Evolutionary conservation across 2,797 vertebrate genomes (phyloP), one percentile per base, ranked within the genome.

Genomic region (Bovichtus variegatus): DNA sequence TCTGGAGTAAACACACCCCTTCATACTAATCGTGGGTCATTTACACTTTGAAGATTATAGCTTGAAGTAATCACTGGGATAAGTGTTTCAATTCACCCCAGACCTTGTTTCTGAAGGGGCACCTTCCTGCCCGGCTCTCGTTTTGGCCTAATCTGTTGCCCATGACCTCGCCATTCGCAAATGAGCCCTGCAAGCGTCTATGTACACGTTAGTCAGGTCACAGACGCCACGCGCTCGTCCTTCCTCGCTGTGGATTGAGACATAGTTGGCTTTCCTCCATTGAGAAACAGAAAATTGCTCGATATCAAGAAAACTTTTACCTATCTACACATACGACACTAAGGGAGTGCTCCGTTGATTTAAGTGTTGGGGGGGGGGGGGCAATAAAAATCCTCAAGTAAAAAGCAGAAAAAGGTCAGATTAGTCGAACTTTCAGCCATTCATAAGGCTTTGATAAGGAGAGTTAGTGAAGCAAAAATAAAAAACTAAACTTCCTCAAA

Each of bases 391-490:
- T 84, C 71, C 86, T 93, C 89, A 85, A 93, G 91, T 84, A 91
- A 95, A 90, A 94, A 94, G 91, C 53, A 85, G 68, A 77, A n/a
- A 82, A 84, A 68, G 75, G 51, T 89, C 80, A 44, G 74, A 94
- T 95, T 92, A 92, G 85, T 95, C 85, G 76, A 94, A 94, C 91
- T 93, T 93, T 95, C 77, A 73, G 79, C 86, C 87, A 61, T 84
- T 91, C 93, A 91, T 84, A 94, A 91, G 93, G 95, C 93, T 91
- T 94, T 89, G 84, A 95, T 94, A 91, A 90, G 89, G 89, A 95
- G 94, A 95, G 95, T 96, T 91, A 96, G 92, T 87, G 94, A 93
- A 93, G 92, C 94, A 92, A 95, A 92, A 86, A n/a, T n/a, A n/a
- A 58, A 79, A 61, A 74, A 79, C 27, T 77, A 95, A 86, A 81